Evolutionary conservation across 2,113 vertebrate species (phyloP), one percentile per base, ranked within the genome.

Genomic region (Caranx melampygus): DNA sequence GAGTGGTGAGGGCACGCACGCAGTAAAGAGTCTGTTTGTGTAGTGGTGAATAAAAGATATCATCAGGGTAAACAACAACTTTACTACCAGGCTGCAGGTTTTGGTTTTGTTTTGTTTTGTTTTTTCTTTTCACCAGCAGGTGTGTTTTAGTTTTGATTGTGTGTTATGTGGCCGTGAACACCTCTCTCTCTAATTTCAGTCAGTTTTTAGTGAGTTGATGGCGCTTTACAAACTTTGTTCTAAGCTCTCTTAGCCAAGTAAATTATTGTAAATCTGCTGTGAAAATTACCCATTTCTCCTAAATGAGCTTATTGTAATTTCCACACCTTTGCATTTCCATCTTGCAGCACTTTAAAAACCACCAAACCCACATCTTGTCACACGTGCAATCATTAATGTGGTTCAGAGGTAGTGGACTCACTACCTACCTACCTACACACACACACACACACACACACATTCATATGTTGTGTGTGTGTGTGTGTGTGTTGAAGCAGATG

Each of bases 1-100:
- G 98, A 99, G 88, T 99, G 97, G 98, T 98, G 74, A 95, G 96
- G 33, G 1, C 4, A 6, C 33, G 13, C 20, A 21, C 26, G 44
- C 18, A 70, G 5, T 18, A 1, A 59, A 11, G 49, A 47, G 18
- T 18, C 3, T 16, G 9, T 21, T 59, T 59, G 18, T 45, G 26
- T 8, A 8, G 26, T 47, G 11, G 7, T 63, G 40, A 59, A 68
- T 68, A 47, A 10, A n/a, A 62, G 35, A 26, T 0, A 35, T 6
- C 26, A 35, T 6, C 26, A 60, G 7, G 34, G 34, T 16, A 55
- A 47, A 16, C 26, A 26, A 26, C 26, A 61, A 21, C 14, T 21
- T 52, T 31, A 31, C 9, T 40, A 5, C 9, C 14, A 26, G 26
- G 3, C 16, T 69, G 18, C 9, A 37, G n/a, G 13, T 11, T 69